These are phyloP conservation scores for Meloidogyne floridensis DNA, from an alignment of 1,140 invertebrate genomes.

Conservation along the genomic window DNA sequence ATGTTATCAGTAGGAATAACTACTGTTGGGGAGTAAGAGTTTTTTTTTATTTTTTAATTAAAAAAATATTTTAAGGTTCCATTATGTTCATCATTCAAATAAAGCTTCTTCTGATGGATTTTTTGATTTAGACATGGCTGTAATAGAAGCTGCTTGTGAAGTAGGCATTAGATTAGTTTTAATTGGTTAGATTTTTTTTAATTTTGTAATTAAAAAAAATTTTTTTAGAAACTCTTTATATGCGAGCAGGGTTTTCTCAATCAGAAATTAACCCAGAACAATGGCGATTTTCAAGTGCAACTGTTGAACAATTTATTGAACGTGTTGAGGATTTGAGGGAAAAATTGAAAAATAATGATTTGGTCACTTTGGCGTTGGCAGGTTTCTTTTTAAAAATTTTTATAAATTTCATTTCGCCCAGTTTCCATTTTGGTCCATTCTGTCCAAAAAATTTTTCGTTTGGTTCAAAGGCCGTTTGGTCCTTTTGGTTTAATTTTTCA, in stretches of 20 bases:
- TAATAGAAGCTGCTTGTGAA: constrained; percentile 54
- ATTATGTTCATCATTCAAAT: constrained; percentile 52
- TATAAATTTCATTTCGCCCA: background rate
- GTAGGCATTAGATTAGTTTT: constrained; percentile 51
- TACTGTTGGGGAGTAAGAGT: constrained; percentile 53
- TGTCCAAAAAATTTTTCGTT: too few relatives aligned
- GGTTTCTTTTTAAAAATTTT: constrained; percentile 31
- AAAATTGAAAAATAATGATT: constrained; percentile 8
- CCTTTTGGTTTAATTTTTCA: too few relatives aligned
- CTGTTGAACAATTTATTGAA: constrained; percentile 48
- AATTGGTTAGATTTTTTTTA: constrained; percentile 8
- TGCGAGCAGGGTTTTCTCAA: constrained; percentile 46
- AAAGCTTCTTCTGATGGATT: background rate
- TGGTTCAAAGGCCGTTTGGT: too few relatives aligned
- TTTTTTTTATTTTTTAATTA: too few relatives aligned
- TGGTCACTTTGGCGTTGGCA: constrained; percentile 51
- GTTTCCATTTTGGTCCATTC: background rate
- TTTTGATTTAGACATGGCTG: constrained; percentile 59
- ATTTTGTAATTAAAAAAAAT: background rate
- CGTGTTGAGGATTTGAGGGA: constrained; percentile 36
- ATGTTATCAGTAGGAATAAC: constrained; percentile 63
- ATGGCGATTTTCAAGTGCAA: constrained; percentile 41
- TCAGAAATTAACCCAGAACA: constrained; percentile 44
- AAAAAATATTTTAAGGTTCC: background rate
- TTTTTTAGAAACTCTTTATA: constrained; percentile 47